Evolutionary conservation across 2,797 vertebrate genomes (phyloP).

Genomic region (Amblyopsis hoosieri): DNA sequence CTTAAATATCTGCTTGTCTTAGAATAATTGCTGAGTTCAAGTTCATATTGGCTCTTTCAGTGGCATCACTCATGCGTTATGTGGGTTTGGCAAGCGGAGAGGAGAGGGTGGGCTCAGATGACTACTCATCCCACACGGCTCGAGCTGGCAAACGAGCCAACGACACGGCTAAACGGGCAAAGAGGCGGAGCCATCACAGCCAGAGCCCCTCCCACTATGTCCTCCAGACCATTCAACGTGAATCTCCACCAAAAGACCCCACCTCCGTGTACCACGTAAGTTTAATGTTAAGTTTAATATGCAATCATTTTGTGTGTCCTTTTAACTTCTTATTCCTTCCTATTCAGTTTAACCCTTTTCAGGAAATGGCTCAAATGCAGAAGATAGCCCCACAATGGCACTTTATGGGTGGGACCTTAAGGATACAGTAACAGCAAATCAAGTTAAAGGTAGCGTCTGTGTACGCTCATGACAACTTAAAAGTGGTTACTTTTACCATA

Average conservation of each 20-base stretch:
- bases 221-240: conserved; percentile 90
- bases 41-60: conserved; percentile 27
- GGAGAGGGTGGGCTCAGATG: conserved; percentile 87
- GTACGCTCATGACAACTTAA: too few species aligned
- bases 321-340: too few species aligned
- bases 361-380: too few species aligned
- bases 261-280: conserved; percentile 78
- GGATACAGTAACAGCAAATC: too few species aligned
- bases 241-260: conserved; percentile 78
- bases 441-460: too few species aligned
- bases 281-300: background rate
- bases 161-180: conserved; percentile 91
- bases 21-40: background rate
- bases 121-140: conserved; percentile 87
- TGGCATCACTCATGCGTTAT: conserved; percentile 90
- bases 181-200: conserved; percentile 95
- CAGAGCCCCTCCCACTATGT: conserved; percentile 94
- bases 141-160: conserved; percentile 90
- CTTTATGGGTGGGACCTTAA: too few species aligned
- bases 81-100: conserved; percentile 80
- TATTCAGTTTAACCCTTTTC: too few species aligned
- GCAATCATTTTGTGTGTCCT: too few species aligned
- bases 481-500: too few species aligned
- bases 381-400: too few species aligned
- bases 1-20: background rate